Evolutionary conservation across 1,140 invertebrate genomes (phyloP).

Genomic region (Drosophila jambulina): DNA sequence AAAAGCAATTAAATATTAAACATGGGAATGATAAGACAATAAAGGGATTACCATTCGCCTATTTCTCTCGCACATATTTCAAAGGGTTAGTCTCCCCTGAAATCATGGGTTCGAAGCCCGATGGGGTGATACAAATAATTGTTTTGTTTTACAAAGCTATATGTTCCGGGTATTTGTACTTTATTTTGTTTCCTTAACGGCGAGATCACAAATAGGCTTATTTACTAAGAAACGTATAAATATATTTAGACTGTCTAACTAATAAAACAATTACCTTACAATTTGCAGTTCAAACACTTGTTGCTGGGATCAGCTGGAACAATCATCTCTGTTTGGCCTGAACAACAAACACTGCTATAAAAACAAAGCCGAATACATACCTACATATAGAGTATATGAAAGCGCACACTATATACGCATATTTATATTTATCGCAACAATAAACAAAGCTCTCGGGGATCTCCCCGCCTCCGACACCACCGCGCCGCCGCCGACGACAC

Average conservation of each 20-base stretch:
- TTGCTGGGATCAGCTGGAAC: conserved; percentile 27
- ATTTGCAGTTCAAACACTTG: conserved; percentile 39
- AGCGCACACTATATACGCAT: conserved; percentile 30
- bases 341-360: conserved; percentile 44
- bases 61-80: not conserved
- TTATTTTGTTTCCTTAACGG: not conserved
- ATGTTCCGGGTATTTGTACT: not conserved
- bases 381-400: conserved; percentile 12
- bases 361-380: conserved; percentile 60
- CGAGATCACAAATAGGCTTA: not conserved
- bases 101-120: not conserved
- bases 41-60: too few relatives aligned
- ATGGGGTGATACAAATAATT: not conserved
- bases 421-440: conserved; percentile 62
- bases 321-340: conserved; percentile 49
- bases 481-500: conserved; percentile 28
- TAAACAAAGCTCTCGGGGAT: conserved; percentile 63
- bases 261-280: conserved; percentile 20
- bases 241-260: conserved; percentile 7
- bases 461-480: conserved; percentile 12
- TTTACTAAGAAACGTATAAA: not conserved
- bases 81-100: too few relatives aligned
- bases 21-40: not conserved
- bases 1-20: not conserved
- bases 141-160: not conserved